Conservation (phyloP, 1,140 invertebrate genomes). For the Teleogryllus occipitalis region DNA sequence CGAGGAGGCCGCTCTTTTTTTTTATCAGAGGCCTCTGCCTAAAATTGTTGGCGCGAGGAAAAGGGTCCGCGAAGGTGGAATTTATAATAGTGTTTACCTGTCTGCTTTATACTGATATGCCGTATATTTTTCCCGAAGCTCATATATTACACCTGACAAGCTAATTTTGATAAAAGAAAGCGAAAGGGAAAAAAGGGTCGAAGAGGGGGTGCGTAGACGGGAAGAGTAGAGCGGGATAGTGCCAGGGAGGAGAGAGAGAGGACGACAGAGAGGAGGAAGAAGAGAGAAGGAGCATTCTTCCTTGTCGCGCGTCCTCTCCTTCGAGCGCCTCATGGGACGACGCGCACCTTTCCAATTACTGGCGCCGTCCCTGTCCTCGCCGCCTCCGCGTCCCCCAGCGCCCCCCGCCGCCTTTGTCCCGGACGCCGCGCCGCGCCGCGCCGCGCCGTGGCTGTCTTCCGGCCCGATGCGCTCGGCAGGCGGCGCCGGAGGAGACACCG, state of each 20-base stretch:
- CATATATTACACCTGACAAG: conserved; percentile 4
- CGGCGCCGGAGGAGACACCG: too few species aligned
- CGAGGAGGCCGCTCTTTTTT: not conserved
- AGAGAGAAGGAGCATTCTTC: not conserved
- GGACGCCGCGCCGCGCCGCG: too few species aligned
- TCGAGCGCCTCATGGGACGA: not conserved
- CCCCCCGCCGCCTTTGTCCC: not conserved
- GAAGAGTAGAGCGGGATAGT: not conserved
- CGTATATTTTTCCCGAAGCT: not conserved
- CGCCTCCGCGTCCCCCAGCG: not conserved
- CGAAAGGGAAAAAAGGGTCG: not conserved
- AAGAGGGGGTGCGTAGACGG: not conserved
- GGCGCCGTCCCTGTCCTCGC: not conserved
- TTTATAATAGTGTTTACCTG: conserved; percentile 5
- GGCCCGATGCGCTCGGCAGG: not conserved
- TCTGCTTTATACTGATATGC: conserved; percentile 4
- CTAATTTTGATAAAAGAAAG: not conserved
- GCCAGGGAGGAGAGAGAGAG: not conserved
- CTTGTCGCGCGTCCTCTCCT: not conserved
- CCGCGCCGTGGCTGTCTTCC: not conserved
- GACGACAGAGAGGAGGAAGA: not conserved
- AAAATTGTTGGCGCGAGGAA: conserved; percentile 1
- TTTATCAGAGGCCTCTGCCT: not conserved
- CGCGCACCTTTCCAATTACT: conserved; percentile 3
- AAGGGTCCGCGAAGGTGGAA: not conserved